Evolutionary conservation across 2,797 vertebrate genomes (phyloP).

Genomic region (Lophius americanus): DNA sequence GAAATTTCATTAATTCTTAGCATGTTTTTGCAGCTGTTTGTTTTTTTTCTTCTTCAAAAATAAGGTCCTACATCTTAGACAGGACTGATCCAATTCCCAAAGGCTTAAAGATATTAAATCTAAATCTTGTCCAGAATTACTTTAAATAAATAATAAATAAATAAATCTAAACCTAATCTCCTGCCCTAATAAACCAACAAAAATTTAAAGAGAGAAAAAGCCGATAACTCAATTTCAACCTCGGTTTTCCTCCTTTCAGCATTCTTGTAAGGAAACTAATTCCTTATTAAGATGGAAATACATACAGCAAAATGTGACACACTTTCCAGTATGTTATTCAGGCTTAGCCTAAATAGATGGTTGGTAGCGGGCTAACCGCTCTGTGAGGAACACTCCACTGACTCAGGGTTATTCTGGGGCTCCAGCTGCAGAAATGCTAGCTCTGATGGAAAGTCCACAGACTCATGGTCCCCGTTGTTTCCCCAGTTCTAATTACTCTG

Average conservation of each 20-base stretch:
- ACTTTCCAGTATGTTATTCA: conserved; percentile 50
- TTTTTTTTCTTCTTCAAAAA: too few relatives aligned
- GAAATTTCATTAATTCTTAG: too few relatives aligned
- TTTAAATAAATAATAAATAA: too few relatives aligned
- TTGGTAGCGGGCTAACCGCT: conserved; percentile 48
- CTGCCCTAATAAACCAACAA: neutral
- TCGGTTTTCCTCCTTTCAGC: neutral
- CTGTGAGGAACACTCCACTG: conserved; percentile 57
- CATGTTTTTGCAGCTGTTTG: too few relatives aligned
- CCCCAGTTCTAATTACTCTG: conserved; percentile 67
- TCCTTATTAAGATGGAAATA: conserved; percentile 15
- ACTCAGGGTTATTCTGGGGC: conserved; percentile 72
- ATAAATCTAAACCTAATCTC: too few relatives aligned
- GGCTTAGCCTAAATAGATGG: conserved; percentile 57
- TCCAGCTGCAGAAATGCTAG: conserved; percentile 57
- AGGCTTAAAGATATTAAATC: too few relatives aligned
- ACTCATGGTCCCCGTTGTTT: conserved; percentile 68
- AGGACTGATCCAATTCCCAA: too few relatives aligned
- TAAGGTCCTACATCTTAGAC: too few relatives aligned
- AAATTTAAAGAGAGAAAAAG: neutral
- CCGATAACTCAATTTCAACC: conserved; percentile 5
- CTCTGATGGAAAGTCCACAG: conserved; percentile 65
- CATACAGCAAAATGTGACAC: conserved; percentile 32
- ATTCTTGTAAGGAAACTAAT: conserved; percentile 1
- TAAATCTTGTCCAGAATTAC: too few relatives aligned